Evolutionary conservation across 2,888 invertebrate species (phyloP), one percentile per base, ranked within the genome.

Genomic region (Agrotis clavis): DNA sequence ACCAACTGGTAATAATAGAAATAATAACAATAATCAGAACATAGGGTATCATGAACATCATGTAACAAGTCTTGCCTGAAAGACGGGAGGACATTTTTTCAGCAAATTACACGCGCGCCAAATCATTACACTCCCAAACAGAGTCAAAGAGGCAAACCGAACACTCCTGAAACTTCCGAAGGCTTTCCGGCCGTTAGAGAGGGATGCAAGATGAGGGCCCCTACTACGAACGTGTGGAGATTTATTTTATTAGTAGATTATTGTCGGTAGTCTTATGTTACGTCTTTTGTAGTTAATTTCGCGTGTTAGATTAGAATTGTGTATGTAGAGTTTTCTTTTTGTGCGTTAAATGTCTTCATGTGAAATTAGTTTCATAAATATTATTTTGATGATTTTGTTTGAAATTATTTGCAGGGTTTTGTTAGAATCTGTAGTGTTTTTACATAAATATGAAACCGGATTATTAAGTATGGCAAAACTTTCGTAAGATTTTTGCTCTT

Each of bases 91-190:
- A 92, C 94, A 94, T 94, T 95, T 95, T 95, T 95, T 94, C 93
- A 92, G 89, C 91, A 92, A 94, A 95, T 95, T 95, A 94, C 93
- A 90, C 94, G 92, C 90, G 90, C 91, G 91, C 92, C 94, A 92
- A 96, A 95, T 96, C 94, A 95, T 95, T 96, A 95, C 94, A 94
- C 94, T 94, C 94, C 94, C 93, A 94, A 95, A 96, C 95, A 94
- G 93, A 95, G 94, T 94, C 95, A 93, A 94, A 95, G 95, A 95
- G 95, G 95, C 96, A 94, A 95, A 94, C 95, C 95, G 94, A 94
- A 93, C 93, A 94, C 94, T 95, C 93, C 90, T 90, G 92, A 91
- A 95, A 95, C 94, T 94, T 94, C 94, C 93, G 93, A 93, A 92
- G 91, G 91, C 91, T 92, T 93, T 92, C 92, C 93, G 92, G 89